These are phyloP conservation scores for Paratilapia polleni DNA, from an alignment of 2,113 vertebrate species.

Conservation along the genomic window DNA sequence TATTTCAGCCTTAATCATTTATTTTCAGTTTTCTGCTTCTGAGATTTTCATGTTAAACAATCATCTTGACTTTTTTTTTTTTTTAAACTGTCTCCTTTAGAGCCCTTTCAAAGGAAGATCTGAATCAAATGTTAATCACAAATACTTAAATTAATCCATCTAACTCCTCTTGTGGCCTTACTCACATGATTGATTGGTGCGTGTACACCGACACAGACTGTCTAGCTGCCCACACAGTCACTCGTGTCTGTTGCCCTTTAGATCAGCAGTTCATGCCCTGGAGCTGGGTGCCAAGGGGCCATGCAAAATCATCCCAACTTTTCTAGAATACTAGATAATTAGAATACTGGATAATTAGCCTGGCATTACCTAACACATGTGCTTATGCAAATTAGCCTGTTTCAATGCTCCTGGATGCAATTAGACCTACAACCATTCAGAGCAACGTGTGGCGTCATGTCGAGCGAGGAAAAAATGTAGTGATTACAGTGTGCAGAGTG, in stretches of 20 bases:
- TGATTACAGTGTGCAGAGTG: background rate
- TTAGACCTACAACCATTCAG: background rate
- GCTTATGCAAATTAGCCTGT: background rate
- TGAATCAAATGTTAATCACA: background rate
- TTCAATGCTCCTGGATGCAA: background rate
- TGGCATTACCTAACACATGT: background rate
- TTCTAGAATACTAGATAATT: background rate
- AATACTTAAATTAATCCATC: background rate
- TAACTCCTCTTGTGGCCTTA: background rate
- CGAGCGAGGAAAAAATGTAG: background rate
- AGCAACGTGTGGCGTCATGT: background rate
- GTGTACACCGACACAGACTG: background rate
- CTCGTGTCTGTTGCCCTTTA: background rate
- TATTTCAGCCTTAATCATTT: background rate
- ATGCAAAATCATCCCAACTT: background rate
- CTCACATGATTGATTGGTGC: background rate
- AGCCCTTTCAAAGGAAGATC: background rate
- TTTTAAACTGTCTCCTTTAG: too few species aligned
- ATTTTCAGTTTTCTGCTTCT: conserved; percentile 3
- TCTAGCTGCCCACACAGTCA: background rate
- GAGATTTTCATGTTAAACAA: background rate
- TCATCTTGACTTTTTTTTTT: background rate
- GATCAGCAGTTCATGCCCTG: background rate
- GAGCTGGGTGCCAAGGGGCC: too few species aligned
- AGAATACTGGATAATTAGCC: background rate